Base-by-base conservation (phyloP, 2,888 invertebrate species). In the Troilus luridus region DNA sequence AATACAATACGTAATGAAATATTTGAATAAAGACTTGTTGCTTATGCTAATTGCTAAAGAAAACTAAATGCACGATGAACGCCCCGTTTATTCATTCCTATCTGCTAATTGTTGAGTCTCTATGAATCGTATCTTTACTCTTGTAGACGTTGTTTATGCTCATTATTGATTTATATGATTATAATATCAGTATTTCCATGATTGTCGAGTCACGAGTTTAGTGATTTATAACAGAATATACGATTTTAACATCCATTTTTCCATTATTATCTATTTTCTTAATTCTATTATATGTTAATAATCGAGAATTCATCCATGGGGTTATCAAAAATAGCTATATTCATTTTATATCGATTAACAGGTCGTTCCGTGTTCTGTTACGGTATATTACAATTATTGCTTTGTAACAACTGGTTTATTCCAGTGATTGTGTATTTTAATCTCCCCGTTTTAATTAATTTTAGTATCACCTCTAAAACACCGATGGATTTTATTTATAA, bases 1-100 rank as follows among this genome's bases (percentile, higher is more conserved):
- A 85, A 85, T 56, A 85, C 56, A 85, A 85, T 85, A 56, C 56
- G n/a, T 85, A 85, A 85, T 85, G 85, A 85, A 85, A 56, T 85
- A 58, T 58, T 85, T 58, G 85, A 56, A 85, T 85, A 85, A 85
- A 85, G 56, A 85, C 85, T 58, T 85, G 85, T 85, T 85, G 85
- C 85, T 85, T 58, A 85, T 85, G 85, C 85, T 56, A 85, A 85
- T 85, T 77, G 27, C 7, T 77, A 6, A 77, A 41, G 72, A 77
- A 77, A 77, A 77, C 72, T 77, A 77, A 77, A 77, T 41, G 72
- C 72, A 77, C 41, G 72, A 77, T 77, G 72, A 77, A 72, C 41
- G 72, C 27, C 0, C 72, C 27, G 72, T 27, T 77, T 77, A 77
- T 77, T 17, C 72, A 27, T 17, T 19, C 27, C 72, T 77, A 17